A percentile compares a stretch with the other conserved stretches of the same genome.
phyloP scores from a whole-genome alignment of 2,113 vertebrate species.

The Proteles cristata region DNA sequence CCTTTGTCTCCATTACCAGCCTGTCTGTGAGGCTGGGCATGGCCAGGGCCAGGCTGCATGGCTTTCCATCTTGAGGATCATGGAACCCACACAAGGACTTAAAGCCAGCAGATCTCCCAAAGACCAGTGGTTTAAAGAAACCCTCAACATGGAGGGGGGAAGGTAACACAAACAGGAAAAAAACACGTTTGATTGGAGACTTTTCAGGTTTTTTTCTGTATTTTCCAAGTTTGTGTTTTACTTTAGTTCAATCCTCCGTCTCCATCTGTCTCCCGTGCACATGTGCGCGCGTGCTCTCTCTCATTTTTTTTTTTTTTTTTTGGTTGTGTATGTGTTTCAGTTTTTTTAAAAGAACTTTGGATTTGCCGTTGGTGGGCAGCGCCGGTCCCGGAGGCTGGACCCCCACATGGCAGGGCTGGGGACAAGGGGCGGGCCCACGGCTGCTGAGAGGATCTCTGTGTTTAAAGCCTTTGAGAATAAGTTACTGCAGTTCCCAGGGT shows the following conservation, averaged over 20 bases:
- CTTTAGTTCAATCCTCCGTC: slow-evolving; percentile 73
- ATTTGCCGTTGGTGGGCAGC: slow-evolving; percentile 78
- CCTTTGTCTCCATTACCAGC: neutral
- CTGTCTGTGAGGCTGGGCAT: neutral
- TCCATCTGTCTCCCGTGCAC: slow-evolving; percentile 54
- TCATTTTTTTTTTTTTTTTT: slow-evolving; percentile 49
- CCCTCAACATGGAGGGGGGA: neutral
- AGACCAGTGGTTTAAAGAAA: slow-evolving; percentile 57
- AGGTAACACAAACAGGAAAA: slow-evolving; percentile 53
- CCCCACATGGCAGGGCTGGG: slow-evolving; percentile 65
- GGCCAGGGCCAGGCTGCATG: neutral
- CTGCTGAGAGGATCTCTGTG: slow-evolving; percentile 82
- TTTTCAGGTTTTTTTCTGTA: slow-evolving; percentile 42
- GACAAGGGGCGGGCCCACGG: slow-evolving; percentile 70
- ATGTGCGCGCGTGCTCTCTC: neutral
- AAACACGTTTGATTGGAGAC: slow-evolving; percentile 70
- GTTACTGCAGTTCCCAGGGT: slow-evolving; percentile 77
- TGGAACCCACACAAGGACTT: neutral
- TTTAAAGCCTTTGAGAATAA: slow-evolving; percentile 83
- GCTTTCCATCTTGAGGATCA: neutral
- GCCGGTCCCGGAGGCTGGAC: slow-evolving; percentile 56
- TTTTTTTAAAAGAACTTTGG: slow-evolving; percentile 79
- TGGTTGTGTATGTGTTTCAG: slow-evolving; percentile 76
- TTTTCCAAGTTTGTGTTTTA: slow-evolving; percentile 75
- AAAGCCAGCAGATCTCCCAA: slow-evolving; percentile 46